Percentiles rank a stretch among this genome's conserved stretches.
phyloP scores from a whole-genome alignment of 2,888 invertebrate species.

The Mesodorylaimus sp. region DNA sequence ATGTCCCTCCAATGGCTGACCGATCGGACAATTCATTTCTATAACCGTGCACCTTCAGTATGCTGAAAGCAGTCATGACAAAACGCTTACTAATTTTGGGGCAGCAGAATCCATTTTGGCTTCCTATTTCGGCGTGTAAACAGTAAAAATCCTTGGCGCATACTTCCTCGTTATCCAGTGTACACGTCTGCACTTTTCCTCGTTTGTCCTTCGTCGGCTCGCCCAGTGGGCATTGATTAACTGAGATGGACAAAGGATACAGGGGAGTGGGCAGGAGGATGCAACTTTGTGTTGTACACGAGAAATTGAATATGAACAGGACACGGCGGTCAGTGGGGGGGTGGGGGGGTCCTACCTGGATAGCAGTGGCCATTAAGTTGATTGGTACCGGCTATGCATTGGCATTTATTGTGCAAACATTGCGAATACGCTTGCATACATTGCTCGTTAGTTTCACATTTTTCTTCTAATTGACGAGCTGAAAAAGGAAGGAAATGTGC shows the following conservation, averaged over 20 bases:
- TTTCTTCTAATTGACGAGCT: constrained; percentile 10
- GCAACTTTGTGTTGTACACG: too few species aligned
- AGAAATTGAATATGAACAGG: neutral
- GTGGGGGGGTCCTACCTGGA: constrained; percentile 6
- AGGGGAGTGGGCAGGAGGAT: too few species aligned
- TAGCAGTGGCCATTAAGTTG: constrained; percentile 7
- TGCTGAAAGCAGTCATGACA: neutral
- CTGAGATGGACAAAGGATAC: neutral
- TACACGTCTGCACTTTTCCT: constrained; percentile 9
- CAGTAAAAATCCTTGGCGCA: constrained; percentile 14
- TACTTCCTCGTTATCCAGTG: too few species aligned
- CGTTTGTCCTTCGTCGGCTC: constrained; percentile 8
- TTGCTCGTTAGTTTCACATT: constrained; percentile 12
- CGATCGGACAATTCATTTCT: constrained; percentile 14
- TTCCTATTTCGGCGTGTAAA: constrained; percentile 11
- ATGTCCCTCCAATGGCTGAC: constrained; percentile 10
- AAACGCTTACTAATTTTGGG: constrained; percentile 13
- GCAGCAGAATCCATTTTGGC: constrained; percentile 12
- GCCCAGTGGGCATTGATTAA: constrained; percentile 13
- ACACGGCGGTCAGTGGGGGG: neutral
- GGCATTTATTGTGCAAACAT: constrained; percentile 11
- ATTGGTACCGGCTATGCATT: constrained; percentile 13
- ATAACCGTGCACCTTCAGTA: neutral
- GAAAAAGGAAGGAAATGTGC: too few species aligned
- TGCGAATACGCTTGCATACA: constrained; percentile 11